These are phyloP conservation scores for Phytoseiulus persimilis DNA, from an alignment of 2,888 invertebrate species.

Conservation along the genomic window DNA sequence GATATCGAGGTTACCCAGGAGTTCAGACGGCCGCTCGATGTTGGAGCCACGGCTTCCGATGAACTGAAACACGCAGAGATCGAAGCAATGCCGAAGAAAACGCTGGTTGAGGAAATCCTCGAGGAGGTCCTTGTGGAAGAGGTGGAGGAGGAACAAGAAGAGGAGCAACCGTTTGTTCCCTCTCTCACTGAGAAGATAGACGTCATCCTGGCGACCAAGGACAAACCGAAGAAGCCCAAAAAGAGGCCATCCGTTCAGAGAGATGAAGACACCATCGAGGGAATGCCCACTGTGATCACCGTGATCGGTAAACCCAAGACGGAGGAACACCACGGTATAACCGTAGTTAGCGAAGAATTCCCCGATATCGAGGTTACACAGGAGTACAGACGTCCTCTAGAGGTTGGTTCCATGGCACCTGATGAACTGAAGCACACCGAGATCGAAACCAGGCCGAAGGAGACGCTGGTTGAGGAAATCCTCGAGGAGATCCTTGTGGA, in stretches of 20 bases:
- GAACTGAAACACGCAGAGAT: not conserved
- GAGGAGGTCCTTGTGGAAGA: not conserved
- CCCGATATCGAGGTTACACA: not conserved
- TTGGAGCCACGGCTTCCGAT: conserved; percentile 16
- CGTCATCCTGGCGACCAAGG: too few species aligned
- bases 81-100: not conserved
- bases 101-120: not conserved
- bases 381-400: not conserved
- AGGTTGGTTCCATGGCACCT: not conserved
- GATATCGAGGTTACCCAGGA: conserved; percentile 18
- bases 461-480: not conserved
- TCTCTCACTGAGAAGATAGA: too few species aligned
- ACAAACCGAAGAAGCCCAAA: not conserved
- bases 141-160: too few species aligned
- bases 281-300: not conserved
- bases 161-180: not conserved
- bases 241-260: not conserved
- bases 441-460: not conserved
- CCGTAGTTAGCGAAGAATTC: not conserved
- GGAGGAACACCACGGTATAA: not conserved
- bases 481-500: conserved; percentile 11
- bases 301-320: not conserved
- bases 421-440: conserved; percentile 21
- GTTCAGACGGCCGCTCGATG: conserved; percentile 24
- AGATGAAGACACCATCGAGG: not conserved